These are phyloP conservation scores for Xestoiulus laeticollis DNA, from an alignment of 2,888 invertebrate species.

Conservation along the genomic window DNA sequence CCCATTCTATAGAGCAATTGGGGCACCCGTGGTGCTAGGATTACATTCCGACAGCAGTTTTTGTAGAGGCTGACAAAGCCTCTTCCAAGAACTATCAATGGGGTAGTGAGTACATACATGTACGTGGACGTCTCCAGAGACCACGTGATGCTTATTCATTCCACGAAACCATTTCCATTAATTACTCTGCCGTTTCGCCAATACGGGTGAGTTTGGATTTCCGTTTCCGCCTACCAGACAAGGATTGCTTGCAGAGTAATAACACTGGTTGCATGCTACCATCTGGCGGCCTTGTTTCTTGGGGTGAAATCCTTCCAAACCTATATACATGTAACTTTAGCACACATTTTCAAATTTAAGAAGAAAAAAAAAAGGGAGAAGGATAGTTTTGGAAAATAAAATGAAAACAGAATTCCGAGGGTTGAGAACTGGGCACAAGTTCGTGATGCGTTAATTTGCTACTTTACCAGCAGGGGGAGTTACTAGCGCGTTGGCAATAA, in stretches of 20 bases:
- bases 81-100: neutral
- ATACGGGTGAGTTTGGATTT: neutral
- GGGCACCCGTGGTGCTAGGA: too few species aligned
- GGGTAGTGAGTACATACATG: too few species aligned
- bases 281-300: neutral
- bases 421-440: too few species aligned
- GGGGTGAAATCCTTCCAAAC: neutral
- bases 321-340: neutral
- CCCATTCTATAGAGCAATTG: too few species aligned
- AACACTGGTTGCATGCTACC: neutral
- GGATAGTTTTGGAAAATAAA: neutral
- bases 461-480: too few species aligned
- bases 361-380: neutral
- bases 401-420: too few species aligned
- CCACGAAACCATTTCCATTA: conserved; percentile 14
- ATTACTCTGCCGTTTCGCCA: neutral
- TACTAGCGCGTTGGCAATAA: too few species aligned
- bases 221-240: neutral
- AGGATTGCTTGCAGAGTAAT: neutral
- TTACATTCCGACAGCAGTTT: too few species aligned
- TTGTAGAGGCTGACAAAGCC: too few species aligned
- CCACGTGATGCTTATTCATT: neutral
- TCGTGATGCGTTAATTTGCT: too few species aligned
- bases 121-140: neutral
- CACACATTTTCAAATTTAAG: neutral